Base-by-base conservation (phyloP, 2,888 invertebrate genomes). In the Fragum whitleyi region DNA sequence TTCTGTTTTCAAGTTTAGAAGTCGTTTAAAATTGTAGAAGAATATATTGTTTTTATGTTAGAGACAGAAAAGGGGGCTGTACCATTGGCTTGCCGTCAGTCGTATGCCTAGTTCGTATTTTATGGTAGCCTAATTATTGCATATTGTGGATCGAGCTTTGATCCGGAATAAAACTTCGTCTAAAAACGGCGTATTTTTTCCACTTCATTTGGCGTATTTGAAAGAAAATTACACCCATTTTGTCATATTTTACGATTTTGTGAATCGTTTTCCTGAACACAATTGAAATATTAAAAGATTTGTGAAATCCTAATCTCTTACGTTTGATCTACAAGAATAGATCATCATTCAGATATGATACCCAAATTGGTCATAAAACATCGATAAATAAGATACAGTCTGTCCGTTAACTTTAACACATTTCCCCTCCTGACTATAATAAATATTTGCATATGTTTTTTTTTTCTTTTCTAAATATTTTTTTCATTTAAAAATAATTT, bases 231-330 rank as follows among this genome's bases (percentile, higher is more conserved):
- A 76, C 36, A 55, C 36, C 42, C 29, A 53, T 51, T 29, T 29
- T 21, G 53, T 71, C 23, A 57, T 69, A 74, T 79, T 81, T 75
- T 74, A 74, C 71, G 68, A 74, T 57, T 61, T 47, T 69, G n/a
- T 42, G 74, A 65, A 70, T 77, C 71, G 71, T 39, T 42, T 42
- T 65, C 23, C 42, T 65, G 36, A 67, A 65, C 47, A 75, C 75
- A 78, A 78, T 75, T 75, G 75, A 82, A 78, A 82, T 75, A 73
- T 72, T 82, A 69, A 78, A 78, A 72, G 75, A 75, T 73, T 75
- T 81, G 70, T 69, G 19, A 73, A 65, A 39, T 68, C 36, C 75
- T 78, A 68, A 82, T 82, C 78, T 73, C 39, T 68, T 47, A 42
- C 74, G 29, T 77, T 75, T 47, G 29, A 78, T 75, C 67, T 75